Evolutionary conservation across 2,888 invertebrate species (phyloP).

Genomic region (Synanthedon vespiformis): DNA sequence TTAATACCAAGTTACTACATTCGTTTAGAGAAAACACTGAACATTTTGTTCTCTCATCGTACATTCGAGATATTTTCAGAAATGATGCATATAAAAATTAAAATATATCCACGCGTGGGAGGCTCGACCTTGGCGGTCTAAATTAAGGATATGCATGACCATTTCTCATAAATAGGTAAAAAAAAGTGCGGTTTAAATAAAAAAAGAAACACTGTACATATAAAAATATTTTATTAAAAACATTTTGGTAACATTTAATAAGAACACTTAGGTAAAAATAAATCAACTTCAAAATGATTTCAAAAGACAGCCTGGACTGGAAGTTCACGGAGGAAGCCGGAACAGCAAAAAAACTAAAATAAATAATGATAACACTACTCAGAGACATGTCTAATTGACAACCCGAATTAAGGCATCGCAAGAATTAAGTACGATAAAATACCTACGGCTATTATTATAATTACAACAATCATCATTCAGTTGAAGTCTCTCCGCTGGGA

Average conservation of each 20-base stretch:
- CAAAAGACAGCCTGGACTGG: constrained; percentile 72
- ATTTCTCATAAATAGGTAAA: too few species aligned
- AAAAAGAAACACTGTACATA: constrained; percentile 54
- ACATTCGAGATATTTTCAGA: too few species aligned
- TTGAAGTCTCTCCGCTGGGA: constrained; percentile 48
- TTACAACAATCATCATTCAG: constrained; percentile 63
- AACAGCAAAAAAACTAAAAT: constrained; percentile 64
- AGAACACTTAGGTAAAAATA: constrained; percentile 74
- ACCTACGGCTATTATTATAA: constrained; percentile 70
- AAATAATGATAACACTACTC: constrained; percentile 69
- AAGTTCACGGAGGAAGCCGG: constrained; percentile 70
- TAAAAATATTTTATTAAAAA: constrained; percentile 74
- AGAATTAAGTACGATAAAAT: constrained; percentile 72
- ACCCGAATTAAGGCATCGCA: constrained; percentile 73
- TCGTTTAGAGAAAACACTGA: neutral
- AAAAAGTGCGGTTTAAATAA: constrained; percentile 7
- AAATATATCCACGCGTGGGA: neutral
- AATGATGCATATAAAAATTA: too few species aligned
- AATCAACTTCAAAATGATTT: constrained; percentile 72
- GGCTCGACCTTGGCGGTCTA: constrained; percentile 9
- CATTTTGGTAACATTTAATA: constrained; percentile 74
- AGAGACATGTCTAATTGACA: constrained; percentile 72
- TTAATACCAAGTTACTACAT: constrained; percentile 5
- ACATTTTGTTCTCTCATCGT: too few species aligned
- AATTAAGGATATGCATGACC: constrained; percentile 7